Evolutionary conservation across 2,888 invertebrate genomes (phyloP).

Genomic region (Drosophila mimetica): DNA sequence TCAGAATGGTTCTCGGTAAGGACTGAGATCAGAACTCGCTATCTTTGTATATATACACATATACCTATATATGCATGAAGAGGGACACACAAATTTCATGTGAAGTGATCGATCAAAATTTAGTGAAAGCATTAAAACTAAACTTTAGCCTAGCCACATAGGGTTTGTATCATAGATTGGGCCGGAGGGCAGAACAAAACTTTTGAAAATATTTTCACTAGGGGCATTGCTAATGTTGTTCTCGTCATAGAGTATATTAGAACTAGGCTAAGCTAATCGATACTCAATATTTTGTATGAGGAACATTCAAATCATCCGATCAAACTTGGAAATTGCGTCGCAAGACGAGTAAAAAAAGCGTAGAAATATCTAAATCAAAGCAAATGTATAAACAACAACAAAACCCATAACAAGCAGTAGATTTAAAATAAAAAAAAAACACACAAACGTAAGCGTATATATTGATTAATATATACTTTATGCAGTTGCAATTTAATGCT

Average conservation of each 20-base stretch:
- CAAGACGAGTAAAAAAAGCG: constrained; percentile 65
- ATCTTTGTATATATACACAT: constrained; percentile 26
- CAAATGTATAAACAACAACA: constrained; percentile 62
- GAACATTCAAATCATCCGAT: constrained; percentile 46
- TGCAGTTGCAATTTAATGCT: constrained; percentile 28
- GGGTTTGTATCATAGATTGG: constrained; percentile 50
- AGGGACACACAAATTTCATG: constrained; percentile 42
- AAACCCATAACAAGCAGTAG: constrained; percentile 29
- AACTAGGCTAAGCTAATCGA: constrained; percentile 34
- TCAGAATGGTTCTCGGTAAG: constrained; percentile 11
- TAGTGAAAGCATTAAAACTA: constrained; percentile 56
- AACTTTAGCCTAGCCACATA: constrained; percentile 42
- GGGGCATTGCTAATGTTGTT: constrained; percentile 57
- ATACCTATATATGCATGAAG: constrained; percentile 10
- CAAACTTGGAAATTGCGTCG: constrained; percentile 50
- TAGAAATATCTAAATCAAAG: constrained; percentile 78
- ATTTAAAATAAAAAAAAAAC: constrained; percentile 32
- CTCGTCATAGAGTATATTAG: constrained; percentile 48
- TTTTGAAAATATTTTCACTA: constrained; percentile 48
- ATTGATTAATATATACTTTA: constrained; percentile 26
- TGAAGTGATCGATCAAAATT: constrained; percentile 72
- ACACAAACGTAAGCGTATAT: constrained; percentile 33
- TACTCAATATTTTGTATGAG: constrained; percentile 69
- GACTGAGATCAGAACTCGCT: constrained; percentile 16
- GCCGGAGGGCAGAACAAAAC: constrained; percentile 17